Evolutionary conservation across 2,113 vertebrate species (phyloP), one percentile per base, ranked within the genome.

Genomic region (Coturnix japonica): DNA sequence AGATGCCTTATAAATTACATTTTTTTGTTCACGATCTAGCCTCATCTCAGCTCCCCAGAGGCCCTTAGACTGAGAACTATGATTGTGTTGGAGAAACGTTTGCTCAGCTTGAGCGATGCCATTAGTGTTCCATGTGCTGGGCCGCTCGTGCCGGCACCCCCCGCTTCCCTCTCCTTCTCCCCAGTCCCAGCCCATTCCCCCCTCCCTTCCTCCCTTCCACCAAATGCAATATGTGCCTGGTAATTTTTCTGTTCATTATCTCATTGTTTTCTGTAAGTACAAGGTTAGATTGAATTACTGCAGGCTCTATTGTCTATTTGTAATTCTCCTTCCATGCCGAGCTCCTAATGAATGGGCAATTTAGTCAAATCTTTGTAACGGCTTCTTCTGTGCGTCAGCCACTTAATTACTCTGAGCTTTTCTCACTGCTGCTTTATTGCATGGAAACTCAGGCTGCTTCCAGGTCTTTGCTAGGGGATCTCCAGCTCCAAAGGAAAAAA

Each of bases 211-310:
- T 82, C 93, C 95, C 95, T 94, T 91, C 91, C 56, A 96, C 96
- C 95, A 97, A 98, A 97, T 95, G 97, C 98, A 98, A 98, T 98
- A 98, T 98, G 98, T 96, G 98, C 96, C 95, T 97, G 98, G 98
- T 99, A 99, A 99, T 99, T 98, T 98, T 98, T 98, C 97, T 98
- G 98, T 98, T 98, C 98, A 99, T 99, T 99, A 99, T 99, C 98
- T 98, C 98, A 98, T 98, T 99, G 99, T 99, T 99, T 98, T 99
- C 98, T 99, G 99, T 99, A 99, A 99, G 97, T 99, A 99, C 98
- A 99, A 98, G 98, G 98, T 98, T 98, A 99, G 98, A 99, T 99
- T 99, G 99, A 99, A 99, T 99, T 99, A 99, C 98, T 98, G 98
- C 98, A 96, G 97, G 97, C 98, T 98, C 98, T 97, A 98, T 98